Conservation (phyloP, 2,888 invertebrate genomes). For the Mylabris sibirica region DNA sequence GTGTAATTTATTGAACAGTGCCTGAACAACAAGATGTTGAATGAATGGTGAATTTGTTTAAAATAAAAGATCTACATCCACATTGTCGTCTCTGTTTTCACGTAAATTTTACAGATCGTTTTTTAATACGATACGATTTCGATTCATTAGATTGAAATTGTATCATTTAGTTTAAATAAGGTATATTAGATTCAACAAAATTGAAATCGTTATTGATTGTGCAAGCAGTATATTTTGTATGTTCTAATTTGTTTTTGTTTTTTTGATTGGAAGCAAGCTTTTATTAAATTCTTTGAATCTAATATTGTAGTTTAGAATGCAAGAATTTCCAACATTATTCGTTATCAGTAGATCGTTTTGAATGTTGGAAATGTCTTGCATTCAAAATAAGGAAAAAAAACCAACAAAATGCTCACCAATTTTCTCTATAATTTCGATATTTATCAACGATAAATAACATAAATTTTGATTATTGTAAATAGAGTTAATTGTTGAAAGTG, state of each 20-base stretch:
- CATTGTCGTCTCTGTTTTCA: background rate
- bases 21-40: conserved; percentile 26
- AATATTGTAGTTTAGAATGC: background rate
- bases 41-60: conserved; percentile 21
- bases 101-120: background rate
- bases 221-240: no score
- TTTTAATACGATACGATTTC: background rate
- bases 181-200: background rate
- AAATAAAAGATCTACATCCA: background rate
- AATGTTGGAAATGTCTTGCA: conserved; percentile 13
- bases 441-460: background rate
- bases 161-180: background rate
- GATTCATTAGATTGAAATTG: background rate
- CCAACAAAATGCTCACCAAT: conserved; percentile 21
- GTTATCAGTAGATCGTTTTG: background rate
- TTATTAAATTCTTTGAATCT: background rate
- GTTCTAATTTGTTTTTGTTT: background rate
- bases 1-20: conserved; percentile 32
- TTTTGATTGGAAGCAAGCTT: background rate
- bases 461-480: conserved; percentile 23
- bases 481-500: conserved; percentile 19
- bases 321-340: background rate
- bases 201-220: no score
- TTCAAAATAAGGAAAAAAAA: no score
- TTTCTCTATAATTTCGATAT: background rate